Conservation (phyloP, 2,797 vertebrate species). For the Euphonia xanthogaster region DNA sequence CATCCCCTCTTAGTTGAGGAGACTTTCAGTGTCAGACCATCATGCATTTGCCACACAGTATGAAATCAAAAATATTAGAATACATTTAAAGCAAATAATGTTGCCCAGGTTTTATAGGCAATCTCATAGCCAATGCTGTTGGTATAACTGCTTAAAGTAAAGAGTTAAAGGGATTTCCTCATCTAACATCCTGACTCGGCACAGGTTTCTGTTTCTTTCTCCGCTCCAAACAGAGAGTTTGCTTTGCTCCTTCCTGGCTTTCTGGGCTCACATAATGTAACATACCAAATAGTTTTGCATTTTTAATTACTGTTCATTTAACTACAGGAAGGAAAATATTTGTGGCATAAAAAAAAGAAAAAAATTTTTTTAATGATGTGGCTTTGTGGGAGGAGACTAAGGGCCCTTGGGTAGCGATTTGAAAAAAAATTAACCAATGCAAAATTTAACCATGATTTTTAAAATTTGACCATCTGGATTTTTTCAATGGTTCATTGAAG, state of each 20-base stretch:
- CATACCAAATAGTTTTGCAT: neutral
- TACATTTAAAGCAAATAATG: neutral
- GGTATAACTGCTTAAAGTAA: neutral
- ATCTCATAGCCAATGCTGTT: neutral
- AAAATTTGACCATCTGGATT: neutral
- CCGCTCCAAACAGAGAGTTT: neutral
- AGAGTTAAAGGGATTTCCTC: neutral
- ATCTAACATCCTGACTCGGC: neutral
- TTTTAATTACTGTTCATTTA: neutral
- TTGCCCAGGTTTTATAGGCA: neutral
- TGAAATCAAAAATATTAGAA: neutral
- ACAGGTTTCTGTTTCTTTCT: neutral
- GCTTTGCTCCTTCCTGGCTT: neutral
- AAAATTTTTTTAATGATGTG: neutral
- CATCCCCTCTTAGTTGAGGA: neutral
- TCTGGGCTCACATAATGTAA: accelerated
- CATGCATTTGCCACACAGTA: neutral
- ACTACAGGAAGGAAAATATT: neutral
- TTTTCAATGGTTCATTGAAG: neutral
- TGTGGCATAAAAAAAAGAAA: neutral
- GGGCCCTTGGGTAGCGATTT: neutral
- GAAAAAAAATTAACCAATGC: neutral
- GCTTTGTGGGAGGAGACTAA: neutral
- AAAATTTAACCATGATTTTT: neutral
- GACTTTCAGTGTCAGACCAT: neutral